A percentile compares a stretch with the other conserved stretches of the same genome.
phyloP scores from a whole-genome alignment of 92 coral and sea anemone species.

The Palythoa heliodiscus region DNA sequence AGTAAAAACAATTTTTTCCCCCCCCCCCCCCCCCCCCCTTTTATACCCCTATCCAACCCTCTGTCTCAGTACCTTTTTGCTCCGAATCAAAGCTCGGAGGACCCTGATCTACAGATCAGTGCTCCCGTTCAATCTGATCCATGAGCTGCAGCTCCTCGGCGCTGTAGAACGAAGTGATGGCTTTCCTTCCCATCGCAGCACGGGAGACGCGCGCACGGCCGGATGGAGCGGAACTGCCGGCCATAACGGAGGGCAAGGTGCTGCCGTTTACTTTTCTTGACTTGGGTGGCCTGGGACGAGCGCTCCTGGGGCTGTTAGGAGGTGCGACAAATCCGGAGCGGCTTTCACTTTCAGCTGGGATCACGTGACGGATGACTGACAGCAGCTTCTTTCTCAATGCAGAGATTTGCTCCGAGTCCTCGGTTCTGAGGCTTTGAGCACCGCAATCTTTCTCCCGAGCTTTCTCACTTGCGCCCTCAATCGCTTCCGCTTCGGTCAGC shows the following conservation, averaged over 20 bases:
- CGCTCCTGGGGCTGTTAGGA: constrained; percentile 7
- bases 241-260: constrained; percentile 23
- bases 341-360: background rate
- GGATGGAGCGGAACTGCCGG: background rate
- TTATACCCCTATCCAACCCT: background rate
- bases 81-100: background rate
- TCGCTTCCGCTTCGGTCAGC: background rate
- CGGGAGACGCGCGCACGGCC: background rate
- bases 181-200: background rate
- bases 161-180: background rate
- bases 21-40: background rate
- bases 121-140: background rate
- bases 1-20: too few relatives aligned
- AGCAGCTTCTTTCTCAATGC: background rate
- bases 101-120: background rate
- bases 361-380: background rate
- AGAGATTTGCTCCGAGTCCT: background rate
- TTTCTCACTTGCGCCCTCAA: background rate
- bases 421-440: background rate
- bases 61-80: too few relatives aligned
- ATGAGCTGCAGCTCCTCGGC: constrained; percentile 12
- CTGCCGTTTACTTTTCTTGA: background rate
- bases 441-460: background rate
- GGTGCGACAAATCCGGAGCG: background rate
- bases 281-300: constrained; percentile 12